Percentiles rank a stretch among this genome's conserved stretches.
phyloP scores from a whole-genome alignment of 2,113 vertebrate species.

The Furnarius figulus region DNA sequence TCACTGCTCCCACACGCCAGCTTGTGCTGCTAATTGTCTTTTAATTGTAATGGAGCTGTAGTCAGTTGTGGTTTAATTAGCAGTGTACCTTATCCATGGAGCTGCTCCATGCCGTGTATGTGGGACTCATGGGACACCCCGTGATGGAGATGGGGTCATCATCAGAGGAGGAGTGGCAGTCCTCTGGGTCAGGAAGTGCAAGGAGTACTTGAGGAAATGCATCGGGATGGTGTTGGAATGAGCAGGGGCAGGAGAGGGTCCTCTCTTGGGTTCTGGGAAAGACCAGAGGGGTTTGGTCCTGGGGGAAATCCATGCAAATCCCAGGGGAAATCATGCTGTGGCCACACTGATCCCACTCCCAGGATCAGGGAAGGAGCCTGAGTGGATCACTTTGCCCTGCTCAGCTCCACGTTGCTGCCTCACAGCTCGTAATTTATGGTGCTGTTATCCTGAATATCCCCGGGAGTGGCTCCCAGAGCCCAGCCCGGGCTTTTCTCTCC shows the following conservation, averaged over 20 bases:
- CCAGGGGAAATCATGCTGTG: background rate
- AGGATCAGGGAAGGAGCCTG: fast-evolving
- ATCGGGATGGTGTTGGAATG: fast-evolving
- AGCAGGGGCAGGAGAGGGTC: background rate
- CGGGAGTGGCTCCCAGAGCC: background rate
- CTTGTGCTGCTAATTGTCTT: conserved; percentile 72
- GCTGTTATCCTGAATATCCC: background rate
- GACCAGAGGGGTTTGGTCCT: fast-evolving
- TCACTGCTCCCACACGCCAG: conserved; percentile 43
- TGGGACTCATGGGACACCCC: fast-evolving
- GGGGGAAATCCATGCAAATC: no score
- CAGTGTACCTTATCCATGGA: background rate
- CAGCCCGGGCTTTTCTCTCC: background rate
- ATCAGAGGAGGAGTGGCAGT: fast-evolving
- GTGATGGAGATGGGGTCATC: fast-evolving
- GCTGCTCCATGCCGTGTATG: fast-evolving
- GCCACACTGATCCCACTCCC: fast-evolving
- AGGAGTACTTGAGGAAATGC: background rate
- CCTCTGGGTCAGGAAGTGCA: fast-evolving
- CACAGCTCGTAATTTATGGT: fast-evolving
- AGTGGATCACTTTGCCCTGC: fast-evolving
- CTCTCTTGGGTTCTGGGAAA: fast-evolving
- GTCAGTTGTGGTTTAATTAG: conserved; percentile 64
- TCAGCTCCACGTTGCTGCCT: fast-evolving
- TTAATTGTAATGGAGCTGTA: conserved; percentile 70